Evolutionary conservation across 2,113 vertebrate genomes (phyloP).

Genomic region (Athene noctua): DNA sequence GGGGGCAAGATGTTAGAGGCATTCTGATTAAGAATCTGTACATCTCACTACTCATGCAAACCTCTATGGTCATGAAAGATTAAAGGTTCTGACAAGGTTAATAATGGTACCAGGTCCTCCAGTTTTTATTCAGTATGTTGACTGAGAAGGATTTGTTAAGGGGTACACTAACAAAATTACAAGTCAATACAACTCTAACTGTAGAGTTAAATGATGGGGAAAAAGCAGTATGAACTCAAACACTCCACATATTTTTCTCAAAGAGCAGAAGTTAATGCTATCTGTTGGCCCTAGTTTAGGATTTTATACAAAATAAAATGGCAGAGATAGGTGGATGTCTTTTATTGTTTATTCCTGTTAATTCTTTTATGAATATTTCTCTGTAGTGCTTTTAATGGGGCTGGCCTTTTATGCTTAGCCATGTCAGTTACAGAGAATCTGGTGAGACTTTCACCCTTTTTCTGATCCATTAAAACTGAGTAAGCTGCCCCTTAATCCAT

Average conservation of each 20-base stretch:
- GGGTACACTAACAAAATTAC: background rate
- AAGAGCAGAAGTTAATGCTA: background rate
- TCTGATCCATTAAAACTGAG: background rate
- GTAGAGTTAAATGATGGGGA: background rate
- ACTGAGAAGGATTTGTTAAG: background rate
- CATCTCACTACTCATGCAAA: background rate
- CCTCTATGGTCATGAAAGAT: background rate
- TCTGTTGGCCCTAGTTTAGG: background rate
- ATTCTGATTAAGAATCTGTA: background rate
- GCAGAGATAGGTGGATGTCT: background rate
- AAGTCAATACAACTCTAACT: background rate
- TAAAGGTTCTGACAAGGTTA: background rate
- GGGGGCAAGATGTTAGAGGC: accelerated
- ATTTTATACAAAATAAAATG: background rate
- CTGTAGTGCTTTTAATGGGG: background rate
- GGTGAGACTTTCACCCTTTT: background rate
- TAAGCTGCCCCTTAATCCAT: background rate
- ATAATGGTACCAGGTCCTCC: background rate
- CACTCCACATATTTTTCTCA: background rate
- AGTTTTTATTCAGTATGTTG: background rate
- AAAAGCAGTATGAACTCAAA: background rate
- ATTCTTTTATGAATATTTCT: background rate
- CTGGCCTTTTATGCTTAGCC: background rate
- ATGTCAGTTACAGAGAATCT: background rate
- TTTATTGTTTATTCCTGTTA: background rate